Percentiles rank a stretch among this genome's conserved stretches.
These are phyloP conservation scores for Gambelia wislizenii DNA, from an alignment of 2,797 vertebrate species.

Conservation along the genomic window DNA sequence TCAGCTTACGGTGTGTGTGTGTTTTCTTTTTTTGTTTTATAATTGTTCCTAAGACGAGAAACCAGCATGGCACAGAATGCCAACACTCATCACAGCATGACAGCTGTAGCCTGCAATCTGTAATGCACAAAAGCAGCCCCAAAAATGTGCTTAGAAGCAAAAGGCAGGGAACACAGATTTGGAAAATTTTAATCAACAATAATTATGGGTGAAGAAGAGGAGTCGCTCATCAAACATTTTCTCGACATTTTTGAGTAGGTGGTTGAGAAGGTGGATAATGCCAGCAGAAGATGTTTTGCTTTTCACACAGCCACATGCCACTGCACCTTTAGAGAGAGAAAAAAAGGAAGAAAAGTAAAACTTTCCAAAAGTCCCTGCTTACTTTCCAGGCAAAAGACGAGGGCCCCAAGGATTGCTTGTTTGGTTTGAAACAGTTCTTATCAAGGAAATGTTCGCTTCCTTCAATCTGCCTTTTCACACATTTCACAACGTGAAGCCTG, in stretches of 20 bases:
- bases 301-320: neutral
- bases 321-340: neutral
- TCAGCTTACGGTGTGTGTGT: neutral
- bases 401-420: neutral
- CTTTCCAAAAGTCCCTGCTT: neutral
- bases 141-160: neutral
- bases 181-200: slow-evolving; percentile 17
- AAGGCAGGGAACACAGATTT: neutral
- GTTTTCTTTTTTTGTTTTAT: neutral
- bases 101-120: neutral
- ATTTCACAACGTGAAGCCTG: neutral
- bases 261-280: slow-evolving; percentile 21
- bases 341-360: neutral
- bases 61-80: neutral
- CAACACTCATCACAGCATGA: neutral
- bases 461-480: neutral
- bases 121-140: slow-evolving; percentile 5
- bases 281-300: slow-evolving; percentile 11
- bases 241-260: slow-evolving; percentile 43
- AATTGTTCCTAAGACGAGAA: neutral
- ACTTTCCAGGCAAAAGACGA: neutral
- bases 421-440: neutral
- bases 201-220: slow-evolving; percentile 37
- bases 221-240: slow-evolving; percentile 8
- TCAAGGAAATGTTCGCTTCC: neutral